Evolutionary conservation across 2,888 invertebrate species (phyloP), one percentile per base, ranked within the genome.

Genomic region (Drosophila mulleri): DNA sequence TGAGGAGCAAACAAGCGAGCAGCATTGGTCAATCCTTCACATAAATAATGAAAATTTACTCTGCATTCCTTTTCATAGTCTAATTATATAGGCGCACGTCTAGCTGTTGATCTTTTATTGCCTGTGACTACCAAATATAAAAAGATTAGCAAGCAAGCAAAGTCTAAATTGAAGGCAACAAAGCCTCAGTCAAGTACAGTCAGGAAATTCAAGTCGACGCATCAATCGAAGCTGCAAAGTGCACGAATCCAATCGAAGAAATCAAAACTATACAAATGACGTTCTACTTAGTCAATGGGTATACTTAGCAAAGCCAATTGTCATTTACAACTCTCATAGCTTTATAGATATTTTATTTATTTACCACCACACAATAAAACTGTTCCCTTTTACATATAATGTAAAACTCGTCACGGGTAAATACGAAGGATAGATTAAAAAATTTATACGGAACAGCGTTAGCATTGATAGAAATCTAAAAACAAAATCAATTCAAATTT

Each of bases 1-100:
- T 59, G 32, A 47, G 8, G 23, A 5, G 26, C 26, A 16, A 9
- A 14, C 32, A 16, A 39, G 14, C 7, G 26, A n/a, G 9, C n/a
- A 32, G 3, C 12, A 18, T 6, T 11, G 18, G 2, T n/a, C 29
- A 26, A 9, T 16, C n/a, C 26, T 29, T 9, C 26, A n/a, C 16
- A 48, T 29, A n/a, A 26, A 9, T 47, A 47, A 47, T 47, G 18
- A n/a, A n/a, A 12, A 54, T 12, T 7, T 18, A 26, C 2, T 5
- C 9, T 16, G 1, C 20, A 35, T 57, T 52, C 35, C 14, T 2
- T 23, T 9, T 18, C n/a, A 14, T 26, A 59, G 59, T 11, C 5
- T 26, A 0, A 18, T 11, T 59, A 59, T 39, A 18, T 59, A 14
- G 14, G 37, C 7, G 26, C 59, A 5, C 58, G 58, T 45, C 45